These are phyloP conservation scores for Leucophenga montana DNA, from an alignment of 2,888 invertebrate genomes.

Conservation along the genomic window DNA sequence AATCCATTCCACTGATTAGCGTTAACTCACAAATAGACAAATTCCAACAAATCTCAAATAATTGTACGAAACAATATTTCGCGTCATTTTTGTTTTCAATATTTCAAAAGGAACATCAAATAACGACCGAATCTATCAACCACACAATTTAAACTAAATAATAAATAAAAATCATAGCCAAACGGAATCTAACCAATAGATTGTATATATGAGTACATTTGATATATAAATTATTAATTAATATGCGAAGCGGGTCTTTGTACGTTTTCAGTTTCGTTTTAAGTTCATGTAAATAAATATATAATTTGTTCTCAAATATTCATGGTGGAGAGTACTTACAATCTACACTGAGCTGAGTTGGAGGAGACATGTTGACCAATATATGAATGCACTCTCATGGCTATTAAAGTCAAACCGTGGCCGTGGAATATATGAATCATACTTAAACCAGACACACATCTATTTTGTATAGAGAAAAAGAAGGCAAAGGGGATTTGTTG, in stretches of 20 bases:
- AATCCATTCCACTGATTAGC: too few species aligned
- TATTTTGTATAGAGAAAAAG: too few species aligned
- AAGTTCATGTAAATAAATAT: neutral
- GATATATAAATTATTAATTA: constrained; percentile 46
- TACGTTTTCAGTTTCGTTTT: constrained; percentile 35
- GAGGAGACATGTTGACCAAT: neutral
- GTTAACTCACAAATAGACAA: too few species aligned
- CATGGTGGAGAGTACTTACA: neutral
- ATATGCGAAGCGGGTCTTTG: constrained; percentile 50
- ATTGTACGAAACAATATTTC: too few species aligned
- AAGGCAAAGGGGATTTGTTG: too few species aligned
- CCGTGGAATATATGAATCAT: neutral
- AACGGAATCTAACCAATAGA: too few species aligned
- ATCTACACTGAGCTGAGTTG: neutral
- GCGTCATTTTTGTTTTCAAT: too few species aligned
- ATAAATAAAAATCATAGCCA: neutral
- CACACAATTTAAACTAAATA: constrained; percentile 43
- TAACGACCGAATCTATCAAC: constrained; percentile 42
- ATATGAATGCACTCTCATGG: neutral
- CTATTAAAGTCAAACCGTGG: constrained; percentile 2
- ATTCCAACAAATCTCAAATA: too few species aligned
- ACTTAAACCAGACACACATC: too few species aligned
- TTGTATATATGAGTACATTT: neutral
- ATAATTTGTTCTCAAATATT: constrained; percentile 4
- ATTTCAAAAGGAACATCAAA: constrained; percentile 2